Base-by-base conservation (phyloP, 2,797 vertebrate species). In the Darevskia nairensis region DNA sequence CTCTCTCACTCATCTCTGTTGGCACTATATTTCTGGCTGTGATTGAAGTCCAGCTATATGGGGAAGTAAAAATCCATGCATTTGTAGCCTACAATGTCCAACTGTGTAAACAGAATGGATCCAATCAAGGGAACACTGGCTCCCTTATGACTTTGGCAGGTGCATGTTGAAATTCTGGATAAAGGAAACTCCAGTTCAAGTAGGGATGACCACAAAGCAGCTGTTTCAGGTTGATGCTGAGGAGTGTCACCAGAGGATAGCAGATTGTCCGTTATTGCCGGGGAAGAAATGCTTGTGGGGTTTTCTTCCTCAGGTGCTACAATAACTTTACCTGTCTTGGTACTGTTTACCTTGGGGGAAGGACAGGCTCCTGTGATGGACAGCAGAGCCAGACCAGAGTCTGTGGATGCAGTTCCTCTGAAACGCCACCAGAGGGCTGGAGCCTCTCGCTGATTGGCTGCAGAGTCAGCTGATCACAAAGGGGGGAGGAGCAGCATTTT, bases 11-110 rank as follows among this genome's bases (percentile, higher is more conserved):
- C 13, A 35, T 89, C 44, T 93, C 59, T 4, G 68, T 94, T 75
- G 87, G 29, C 50, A 87, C 39, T 8, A n/a, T 71, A 59, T 80
- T 89, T 95, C 81, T 93, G 69, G 76, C 84, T 86, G 87, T 76
- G 87, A 83, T 92, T 91, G 90, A 84, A 80, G 83, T 64, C 87
- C 2, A 23, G 86, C 91, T 80, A 41, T 50, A 23, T 23, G 41
- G 39, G 29, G 77, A 93, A 46, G 81, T 35, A 0, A 59, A 91
- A 86, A 61, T 87, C 3, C 19, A 90, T 29, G 25, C 77, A 77
- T n/a, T 13, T 55, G 68, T 46, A 44, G 25, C 39, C 23, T 41
- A 44, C 4, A 10, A 9, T 27, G 21, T 44, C 19, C 25, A 17
- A 46, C 46, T 50, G n/a, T 72, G 25, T 35, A 23, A 50, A 35